Conservation (phyloP, 2,888 invertebrate genomes). For the Julus scandinavius region DNA sequence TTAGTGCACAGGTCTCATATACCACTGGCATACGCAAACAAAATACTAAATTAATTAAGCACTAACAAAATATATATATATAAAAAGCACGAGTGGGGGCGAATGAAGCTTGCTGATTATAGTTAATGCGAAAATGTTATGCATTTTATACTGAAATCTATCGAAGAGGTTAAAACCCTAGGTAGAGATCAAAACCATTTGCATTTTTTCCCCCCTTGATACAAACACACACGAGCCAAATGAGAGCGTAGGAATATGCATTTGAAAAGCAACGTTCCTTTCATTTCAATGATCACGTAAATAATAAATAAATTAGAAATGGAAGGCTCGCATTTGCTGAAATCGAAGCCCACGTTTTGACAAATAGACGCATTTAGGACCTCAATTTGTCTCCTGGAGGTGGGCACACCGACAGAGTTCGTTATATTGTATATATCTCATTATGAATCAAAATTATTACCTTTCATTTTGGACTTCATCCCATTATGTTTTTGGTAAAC, state of each 20-base stretch:
- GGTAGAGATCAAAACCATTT: background rate
- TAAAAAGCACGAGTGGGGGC: background rate
- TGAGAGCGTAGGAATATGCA: background rate
- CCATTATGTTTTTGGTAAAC: background rate
- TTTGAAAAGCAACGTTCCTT: background rate
- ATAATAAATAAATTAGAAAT: background rate
- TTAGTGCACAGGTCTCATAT: background rate
- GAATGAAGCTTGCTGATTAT: background rate
- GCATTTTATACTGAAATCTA: background rate
- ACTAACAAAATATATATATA: background rate
- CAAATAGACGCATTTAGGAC: background rate
- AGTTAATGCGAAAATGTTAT: constrained; percentile 27
- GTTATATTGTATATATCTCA: background rate
- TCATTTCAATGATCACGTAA: background rate
- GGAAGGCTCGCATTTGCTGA: constrained; percentile 3
- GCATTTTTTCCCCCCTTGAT: background rate
- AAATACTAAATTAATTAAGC: background rate
- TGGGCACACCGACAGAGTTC: background rate
- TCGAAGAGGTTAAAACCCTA: constrained; percentile 33
- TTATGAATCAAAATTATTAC: background rate
- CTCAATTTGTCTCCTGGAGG: constrained; percentile 11
- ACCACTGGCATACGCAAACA: background rate
- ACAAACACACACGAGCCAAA: background rate
- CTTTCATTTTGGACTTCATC: background rate
- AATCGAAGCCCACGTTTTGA: background rate